A percentile compares a stretch with the other conserved stretches of the same genome.
Conservation (phyloP, 2,113 vertebrate genomes). For the Melanotaenia duboulayi region DNA sequence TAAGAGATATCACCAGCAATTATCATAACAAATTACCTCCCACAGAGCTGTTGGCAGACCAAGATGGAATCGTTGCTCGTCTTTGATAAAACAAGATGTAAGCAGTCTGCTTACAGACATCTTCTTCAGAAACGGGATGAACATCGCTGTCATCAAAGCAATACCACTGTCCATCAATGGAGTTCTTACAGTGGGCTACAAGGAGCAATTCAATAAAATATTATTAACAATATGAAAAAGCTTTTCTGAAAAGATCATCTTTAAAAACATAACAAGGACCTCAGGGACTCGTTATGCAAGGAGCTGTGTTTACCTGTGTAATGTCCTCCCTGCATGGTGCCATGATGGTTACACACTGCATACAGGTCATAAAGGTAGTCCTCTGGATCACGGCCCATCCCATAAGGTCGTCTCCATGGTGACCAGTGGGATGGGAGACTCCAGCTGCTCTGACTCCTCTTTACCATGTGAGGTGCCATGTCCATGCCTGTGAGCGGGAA, state of each 20-base stretch:
- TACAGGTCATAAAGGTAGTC: slow-evolving; percentile 97
- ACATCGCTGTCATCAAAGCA: slow-evolving; percentile 98
- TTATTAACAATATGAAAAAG: not conserved
- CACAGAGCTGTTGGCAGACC: slow-evolving; percentile 98
- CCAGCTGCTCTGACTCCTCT: slow-evolving; percentile 97
- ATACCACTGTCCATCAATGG: slow-evolving; percentile 97
- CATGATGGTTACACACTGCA: slow-evolving; percentile 97
- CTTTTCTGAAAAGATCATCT: not conserved
- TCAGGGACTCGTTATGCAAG: no score
- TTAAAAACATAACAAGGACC: not conserved
- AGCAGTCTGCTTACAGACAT: slow-evolving; percentile 93
- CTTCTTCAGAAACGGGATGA: slow-evolving; percentile 90
- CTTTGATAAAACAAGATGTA: slow-evolving; percentile 99
- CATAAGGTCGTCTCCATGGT: slow-evolving; percentile 93
- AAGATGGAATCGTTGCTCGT: slow-evolving; percentile 92
- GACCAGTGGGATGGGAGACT: slow-evolving; percentile 95
- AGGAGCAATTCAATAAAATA: not conserved
- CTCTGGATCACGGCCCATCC: slow-evolving; percentile 92
- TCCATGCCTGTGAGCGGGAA: slow-evolving; percentile 93
- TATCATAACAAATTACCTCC: slow-evolving; percentile 84
- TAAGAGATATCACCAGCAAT: not conserved
- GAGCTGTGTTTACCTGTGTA: slow-evolving; percentile 87
- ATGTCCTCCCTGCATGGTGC: slow-evolving; percentile 97
- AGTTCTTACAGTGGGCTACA: slow-evolving; percentile 97
- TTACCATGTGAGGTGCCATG: slow-evolving; percentile 97